Base-by-base conservation (phyloP, 2,113 vertebrate genomes). In the Odontophorus gujanensis region DNA sequence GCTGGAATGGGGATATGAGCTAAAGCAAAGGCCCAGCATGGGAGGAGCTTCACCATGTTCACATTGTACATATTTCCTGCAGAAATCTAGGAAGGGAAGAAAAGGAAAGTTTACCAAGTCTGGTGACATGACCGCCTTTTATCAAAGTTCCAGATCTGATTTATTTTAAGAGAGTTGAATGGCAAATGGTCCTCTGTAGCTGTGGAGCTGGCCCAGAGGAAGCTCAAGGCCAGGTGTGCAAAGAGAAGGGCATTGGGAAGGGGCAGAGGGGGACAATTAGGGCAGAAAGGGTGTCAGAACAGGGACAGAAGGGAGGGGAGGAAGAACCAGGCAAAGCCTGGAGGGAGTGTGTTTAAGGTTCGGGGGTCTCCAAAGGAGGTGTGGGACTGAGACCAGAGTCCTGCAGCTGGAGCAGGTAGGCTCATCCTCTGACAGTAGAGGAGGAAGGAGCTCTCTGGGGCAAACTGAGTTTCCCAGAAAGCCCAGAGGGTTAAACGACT, bases 291-390 rank as follows among this genome's bases (percentile, higher is more conserved):
- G 5, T n/a, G 15, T 16, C 2, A 6, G 34, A 30, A 13, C 65
- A 55, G 45, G 3, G 6, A 4, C 11, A 34, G 32, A 4, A 26
- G 25, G 3, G 0, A 38, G 13, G 15, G n/a, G n/a, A 65, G 61
- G 42, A 43, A 59, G 34, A 78, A 2, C 4, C 17, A 20, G 53
- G 11, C 36, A 81, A 69, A 61, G 30, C 30, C 19, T 69, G 13
- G n/a, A 78, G 14, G 25, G 71, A 26, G 43, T 65, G 51, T 20
- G 66, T 28, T 15, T 63, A 40, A 11, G 30, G 14, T 50, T 34
- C 40, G 28, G 24, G 7, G 20, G 1, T 78, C 74, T 72, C 34
- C 34, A 69, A 13, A 26, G 18, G 15, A 4, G 50, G 13, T 36
- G 47, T 45, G 45, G 57, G 74, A 16, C 32, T 47, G 61, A 40